phyloP scores from a whole-genome alignment of 2,888 invertebrate genomes.

The Amphipyra tragopoginis region DNA sequence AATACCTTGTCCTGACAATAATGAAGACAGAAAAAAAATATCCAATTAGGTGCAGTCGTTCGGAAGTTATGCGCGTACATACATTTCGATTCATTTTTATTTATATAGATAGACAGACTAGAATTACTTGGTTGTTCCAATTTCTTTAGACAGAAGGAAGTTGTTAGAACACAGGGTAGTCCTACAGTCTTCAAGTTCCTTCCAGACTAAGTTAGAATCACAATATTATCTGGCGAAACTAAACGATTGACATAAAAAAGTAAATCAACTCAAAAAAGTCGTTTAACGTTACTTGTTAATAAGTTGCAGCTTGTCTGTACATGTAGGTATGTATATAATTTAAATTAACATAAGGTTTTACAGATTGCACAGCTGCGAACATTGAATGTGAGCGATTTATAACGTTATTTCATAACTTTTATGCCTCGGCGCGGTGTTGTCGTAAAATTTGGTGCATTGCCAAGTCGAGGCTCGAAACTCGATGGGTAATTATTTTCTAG shows the following conservation, averaged over 20 bases:
- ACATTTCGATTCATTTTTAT: too few relatives aligned
- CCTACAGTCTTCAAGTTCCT: too few relatives aligned
- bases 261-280: not conserved
- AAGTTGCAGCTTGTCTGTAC: not conserved
- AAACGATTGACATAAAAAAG: not conserved
- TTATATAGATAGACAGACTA: too few relatives aligned
- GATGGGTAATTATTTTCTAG: constrained; percentile 33
- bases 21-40: too few relatives aligned
- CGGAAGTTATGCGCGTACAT: too few relatives aligned
- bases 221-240: not conserved
- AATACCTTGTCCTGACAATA: too few relatives aligned
- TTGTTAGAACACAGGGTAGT: too few relatives aligned
- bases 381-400: constrained; percentile 38
- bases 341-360: constrained; percentile 15
- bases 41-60: too few relatives aligned
- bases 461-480: constrained; percentile 22
- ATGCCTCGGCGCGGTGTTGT: constrained; percentile 18
- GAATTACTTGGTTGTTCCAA: too few relatives aligned
- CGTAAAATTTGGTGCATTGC: constrained; percentile 42
- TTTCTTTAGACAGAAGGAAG: too few relatives aligned
- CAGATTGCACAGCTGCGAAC: constrained; percentile 40
- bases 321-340: constrained; percentile 1
- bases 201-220: too few relatives aligned
- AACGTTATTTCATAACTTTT: constrained; percentile 49
- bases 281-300: not conserved